Percentiles rank a stretch among this genome's conserved stretches.
Conservation (phyloP, 2,888 invertebrate genomes). For the Acanthosepion lycidas region DNA sequence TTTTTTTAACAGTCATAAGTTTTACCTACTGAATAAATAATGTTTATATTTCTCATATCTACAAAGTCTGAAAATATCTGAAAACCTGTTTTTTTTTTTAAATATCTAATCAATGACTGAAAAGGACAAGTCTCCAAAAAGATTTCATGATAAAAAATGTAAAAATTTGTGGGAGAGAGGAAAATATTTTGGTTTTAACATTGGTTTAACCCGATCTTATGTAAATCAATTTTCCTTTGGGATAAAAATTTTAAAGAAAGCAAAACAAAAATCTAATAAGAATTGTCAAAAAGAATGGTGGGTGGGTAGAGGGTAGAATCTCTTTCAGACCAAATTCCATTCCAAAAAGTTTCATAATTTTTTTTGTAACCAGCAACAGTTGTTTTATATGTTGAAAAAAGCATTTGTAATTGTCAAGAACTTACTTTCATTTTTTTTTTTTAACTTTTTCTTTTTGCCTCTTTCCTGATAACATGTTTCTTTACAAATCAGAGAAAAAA, state of each 20-base stretch:
- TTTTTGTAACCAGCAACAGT: neutral
- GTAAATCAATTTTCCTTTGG: neutral
- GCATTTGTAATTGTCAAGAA: conserved; percentile 33
- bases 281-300: neutral
- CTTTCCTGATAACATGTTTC: neutral
- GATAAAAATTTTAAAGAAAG: neutral
- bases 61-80: neutral
- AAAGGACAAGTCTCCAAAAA: neutral
- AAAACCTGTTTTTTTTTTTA: neutral
- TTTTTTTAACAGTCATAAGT: neutral
- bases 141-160: neutral
- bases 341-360: neutral
- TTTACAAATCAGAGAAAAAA: neutral
- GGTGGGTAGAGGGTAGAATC: neutral
- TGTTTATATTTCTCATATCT: conserved; percentile 4
- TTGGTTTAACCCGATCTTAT: neutral
- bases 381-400: neutral
- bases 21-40: neutral
- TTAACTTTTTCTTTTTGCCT: neutral
- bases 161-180: neutral
- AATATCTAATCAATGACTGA: neutral
- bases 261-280: neutral
- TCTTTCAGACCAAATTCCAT: neutral
- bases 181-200: conserved; percentile 22
- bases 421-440: neutral